Conservation (phyloP, 2,888 invertebrate genomes). For the Lasioglossum vierecki region DNA sequence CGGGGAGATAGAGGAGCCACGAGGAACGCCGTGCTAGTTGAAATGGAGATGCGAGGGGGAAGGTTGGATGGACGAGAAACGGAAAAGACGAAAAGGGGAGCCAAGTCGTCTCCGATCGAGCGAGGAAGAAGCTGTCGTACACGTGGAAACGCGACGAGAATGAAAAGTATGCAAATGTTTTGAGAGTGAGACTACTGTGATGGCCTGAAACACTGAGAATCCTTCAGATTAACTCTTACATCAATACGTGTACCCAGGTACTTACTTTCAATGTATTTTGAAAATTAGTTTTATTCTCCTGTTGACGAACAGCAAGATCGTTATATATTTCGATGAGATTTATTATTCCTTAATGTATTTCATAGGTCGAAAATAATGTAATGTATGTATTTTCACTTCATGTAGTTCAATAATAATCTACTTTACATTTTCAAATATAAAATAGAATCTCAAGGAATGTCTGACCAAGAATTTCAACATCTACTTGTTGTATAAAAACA, state of each 20-base stretch:
- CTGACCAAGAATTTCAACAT: background rate
- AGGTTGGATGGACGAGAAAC: background rate
- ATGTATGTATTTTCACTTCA: too few relatives aligned
- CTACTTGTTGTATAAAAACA: background rate
- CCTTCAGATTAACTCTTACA: background rate
- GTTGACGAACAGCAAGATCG: too few relatives aligned
- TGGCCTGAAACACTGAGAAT: background rate
- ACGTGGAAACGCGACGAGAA: background rate
- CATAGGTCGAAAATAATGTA: too few relatives aligned
- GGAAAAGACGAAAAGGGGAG: background rate
- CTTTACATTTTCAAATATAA: background rate
- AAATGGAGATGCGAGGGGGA: background rate
- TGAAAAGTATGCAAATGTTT: background rate
- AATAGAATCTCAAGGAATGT: background rate
- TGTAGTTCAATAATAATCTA: too few relatives aligned
- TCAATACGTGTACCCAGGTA: too few relatives aligned
- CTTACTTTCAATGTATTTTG: too few relatives aligned
- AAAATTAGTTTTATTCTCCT: too few relatives aligned
- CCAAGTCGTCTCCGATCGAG: background rate
- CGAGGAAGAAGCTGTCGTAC: background rate
- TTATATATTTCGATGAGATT: too few relatives aligned
- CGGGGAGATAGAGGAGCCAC: slow-evolving; percentile 23
- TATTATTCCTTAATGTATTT: too few relatives aligned
- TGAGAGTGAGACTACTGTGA: background rate
- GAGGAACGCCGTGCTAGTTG: slow-evolving; percentile 12